Evolutionary conservation across 2,797 vertebrate genomes (phyloP).

Genomic region (Garrulus glandarius): DNA sequence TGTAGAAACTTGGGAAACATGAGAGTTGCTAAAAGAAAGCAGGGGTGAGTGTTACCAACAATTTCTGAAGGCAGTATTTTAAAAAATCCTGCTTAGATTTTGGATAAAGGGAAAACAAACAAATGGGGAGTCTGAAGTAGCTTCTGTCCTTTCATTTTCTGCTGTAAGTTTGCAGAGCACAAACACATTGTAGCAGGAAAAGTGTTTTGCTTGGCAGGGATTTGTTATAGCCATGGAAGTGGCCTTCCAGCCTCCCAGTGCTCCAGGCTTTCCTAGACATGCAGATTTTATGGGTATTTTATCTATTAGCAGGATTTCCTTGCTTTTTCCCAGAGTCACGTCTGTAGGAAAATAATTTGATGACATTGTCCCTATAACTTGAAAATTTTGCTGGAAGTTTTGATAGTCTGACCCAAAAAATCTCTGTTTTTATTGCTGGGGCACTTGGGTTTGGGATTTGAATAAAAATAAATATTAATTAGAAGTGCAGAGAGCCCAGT

Average conservation of each 20-base stretch:
- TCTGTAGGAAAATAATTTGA: not conserved
- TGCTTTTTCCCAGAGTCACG: not conserved
- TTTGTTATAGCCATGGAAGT: not conserved
- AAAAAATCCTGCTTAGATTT: not conserved
- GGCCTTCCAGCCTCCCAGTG: not conserved
- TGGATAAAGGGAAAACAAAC: not conserved
- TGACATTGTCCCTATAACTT: rapidly evolving
- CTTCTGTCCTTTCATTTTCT: not conserved
- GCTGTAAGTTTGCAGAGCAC: not conserved
- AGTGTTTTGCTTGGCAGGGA: not conserved
- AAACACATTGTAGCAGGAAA: not conserved
- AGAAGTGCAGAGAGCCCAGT: not conserved
- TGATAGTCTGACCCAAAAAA: not conserved
- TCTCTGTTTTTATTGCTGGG: not conserved
- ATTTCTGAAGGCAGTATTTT: not conserved
- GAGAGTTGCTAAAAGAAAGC: not conserved
- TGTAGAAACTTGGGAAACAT: not conserved
- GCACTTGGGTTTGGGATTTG: not conserved
- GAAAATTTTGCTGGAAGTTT: not conserved
- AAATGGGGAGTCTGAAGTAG: not conserved
- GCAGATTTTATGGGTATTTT: not conserved
- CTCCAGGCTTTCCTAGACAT: not conserved
- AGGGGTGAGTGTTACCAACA: not conserved
- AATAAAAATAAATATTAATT: not conserved
- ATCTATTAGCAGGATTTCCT: not conserved